These are phyloP conservation scores for Noturus placidus DNA, from an alignment of 2,113 vertebrate species.

Conservation along the genomic window DNA sequence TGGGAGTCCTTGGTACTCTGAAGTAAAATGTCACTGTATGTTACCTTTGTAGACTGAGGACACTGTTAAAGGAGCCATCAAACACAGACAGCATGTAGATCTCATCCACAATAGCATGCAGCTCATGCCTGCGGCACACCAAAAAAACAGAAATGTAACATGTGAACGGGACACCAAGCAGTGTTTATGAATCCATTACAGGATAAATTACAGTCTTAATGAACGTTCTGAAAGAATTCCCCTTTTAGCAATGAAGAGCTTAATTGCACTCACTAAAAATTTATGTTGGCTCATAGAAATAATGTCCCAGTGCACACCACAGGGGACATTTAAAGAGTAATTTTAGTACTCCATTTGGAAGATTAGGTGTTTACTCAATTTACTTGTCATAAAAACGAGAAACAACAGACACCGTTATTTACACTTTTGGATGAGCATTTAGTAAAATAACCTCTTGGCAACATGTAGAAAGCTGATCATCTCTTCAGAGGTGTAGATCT, in stretches of 20 bases:
- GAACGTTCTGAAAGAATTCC: slow-evolving; percentile 12
- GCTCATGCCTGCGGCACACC: slow-evolving; percentile 73
- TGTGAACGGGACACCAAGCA: background rate
- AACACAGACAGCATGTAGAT: slow-evolving; percentile 97
- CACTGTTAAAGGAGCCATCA: slow-evolving; percentile 80
- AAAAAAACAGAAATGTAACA: background rate
- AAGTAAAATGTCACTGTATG: background rate
- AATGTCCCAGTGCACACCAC: slow-evolving; percentile 23
- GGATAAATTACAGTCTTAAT: slow-evolving; percentile 30
- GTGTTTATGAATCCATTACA: slow-evolving; percentile 10
- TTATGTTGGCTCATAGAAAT: slow-evolving; percentile 14
- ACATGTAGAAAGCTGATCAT: slow-evolving; percentile 87
- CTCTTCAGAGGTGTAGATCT: slow-evolving; percentile 84
- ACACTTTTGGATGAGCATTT: slow-evolving; percentile 23
- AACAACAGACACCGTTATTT: background rate
- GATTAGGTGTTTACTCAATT: slow-evolving; percentile 15
- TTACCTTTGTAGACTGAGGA: slow-evolving; percentile 88
- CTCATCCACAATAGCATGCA: slow-evolving; percentile 92
- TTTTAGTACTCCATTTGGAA: background rate
- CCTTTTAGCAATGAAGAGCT: slow-evolving; percentile 31
- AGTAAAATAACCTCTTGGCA: slow-evolving; percentile 84
- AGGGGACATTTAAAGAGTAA: slow-evolving; percentile 3
- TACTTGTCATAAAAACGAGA: slow-evolving; percentile 1
- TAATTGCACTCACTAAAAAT: slow-evolving; percentile 34
- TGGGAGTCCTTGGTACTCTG: background rate